Base-by-base conservation (phyloP, 1,140 invertebrate genomes). In the Homalodisca vitripennis region DNA sequence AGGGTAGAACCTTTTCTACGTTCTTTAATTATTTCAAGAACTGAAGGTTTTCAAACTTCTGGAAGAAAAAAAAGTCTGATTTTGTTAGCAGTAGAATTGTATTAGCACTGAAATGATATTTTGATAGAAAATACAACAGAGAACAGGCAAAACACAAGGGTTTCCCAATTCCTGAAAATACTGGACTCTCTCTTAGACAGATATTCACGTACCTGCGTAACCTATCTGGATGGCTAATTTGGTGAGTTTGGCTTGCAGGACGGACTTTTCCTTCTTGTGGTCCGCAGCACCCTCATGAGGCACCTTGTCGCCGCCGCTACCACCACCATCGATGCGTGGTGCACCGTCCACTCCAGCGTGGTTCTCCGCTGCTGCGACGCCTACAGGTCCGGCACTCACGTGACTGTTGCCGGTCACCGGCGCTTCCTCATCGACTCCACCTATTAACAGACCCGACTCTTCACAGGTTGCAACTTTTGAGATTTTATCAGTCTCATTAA, bases 211-310 rank as follows among this genome's bases (percentile, higher is more conserved):
- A 41, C 34, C 34, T 10, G 34, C 97, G 84, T 99, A 99, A 77
- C 98, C 98, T 81, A 99, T 99, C 85, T 99, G 93, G 79, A 99
- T 99, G 70, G 97, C 97, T 67, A 99, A 84, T 82, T 98, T 98
- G 66, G 98, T 99, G 13, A 99, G 87, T 83, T 99, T 99, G 31
- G 96, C 95, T 83, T 99, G 98, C 41, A 99, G 85, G 47, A 99
- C 98, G 68, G 96, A 98, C 82, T 98, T 98, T 75, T 99, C 34
- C 34, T 97, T 98, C 78, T 93, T 93, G 74, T 89, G 87, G 34
- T 41, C 34, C 6, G 34, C 6, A n/a, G n/a, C n/a, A n/a, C n/a
- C n/a, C 34, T 41, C 34, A 17, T 6, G 34, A 17, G 34, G 6
- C 6, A 17, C 6, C 34, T 41, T 41, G 34, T 41, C 34, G 17